A percentile compares a stretch with the other conserved stretches of the same genome.
Conservation (phyloP, 2,888 invertebrate species). For the Blastobasis lacticolella region DNA sequence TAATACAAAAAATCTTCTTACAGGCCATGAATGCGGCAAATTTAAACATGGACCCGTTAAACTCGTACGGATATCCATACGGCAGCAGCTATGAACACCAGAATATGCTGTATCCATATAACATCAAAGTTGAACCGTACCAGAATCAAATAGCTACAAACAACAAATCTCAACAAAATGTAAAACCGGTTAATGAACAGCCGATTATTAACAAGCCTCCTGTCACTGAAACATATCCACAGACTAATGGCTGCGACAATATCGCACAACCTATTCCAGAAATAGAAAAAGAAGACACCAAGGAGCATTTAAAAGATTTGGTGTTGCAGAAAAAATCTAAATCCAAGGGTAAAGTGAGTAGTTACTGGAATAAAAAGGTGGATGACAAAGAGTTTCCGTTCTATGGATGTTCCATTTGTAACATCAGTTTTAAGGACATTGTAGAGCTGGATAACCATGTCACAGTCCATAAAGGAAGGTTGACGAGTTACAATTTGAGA, state of each 20-base stretch:
- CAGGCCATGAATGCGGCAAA: slow-evolving; percentile 33
- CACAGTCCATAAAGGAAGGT: slow-evolving; percentile 46
- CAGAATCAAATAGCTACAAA: not conserved
- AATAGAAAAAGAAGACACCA: not conserved
- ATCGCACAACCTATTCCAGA: too few relatives aligned
- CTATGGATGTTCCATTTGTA: slow-evolving; percentile 57
- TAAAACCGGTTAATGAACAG: too few relatives aligned
- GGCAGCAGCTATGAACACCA: slow-evolving; percentile 1
- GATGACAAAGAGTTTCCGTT: slow-evolving; percentile 48
- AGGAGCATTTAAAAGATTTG: slow-evolving; percentile 1
- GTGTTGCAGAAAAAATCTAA: slow-evolving; percentile 7
- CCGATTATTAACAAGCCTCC: too few relatives aligned
- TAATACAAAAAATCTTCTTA: slow-evolving; percentile 6
- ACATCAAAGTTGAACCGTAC: slow-evolving; percentile 19
- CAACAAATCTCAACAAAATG: too few relatives aligned
- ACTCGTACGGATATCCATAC: slow-evolving; percentile 32
- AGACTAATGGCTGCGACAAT: too few relatives aligned
- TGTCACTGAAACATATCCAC: too few relatives aligned
- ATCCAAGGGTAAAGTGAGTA: slow-evolving; percentile 32
- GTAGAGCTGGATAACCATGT: slow-evolving; percentile 52
- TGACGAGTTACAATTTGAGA: slow-evolving; percentile 56
- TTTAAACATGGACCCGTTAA: slow-evolving; percentile 42
- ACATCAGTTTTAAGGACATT: slow-evolving; percentile 40
- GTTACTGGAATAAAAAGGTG: slow-evolving; percentile 54
- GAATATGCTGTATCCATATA: slow-evolving; percentile 16